These are phyloP conservation scores for Forbesichthys agassizii DNA, from an alignment of 2,113 vertebrate species.

Conservation along the genomic window DNA sequence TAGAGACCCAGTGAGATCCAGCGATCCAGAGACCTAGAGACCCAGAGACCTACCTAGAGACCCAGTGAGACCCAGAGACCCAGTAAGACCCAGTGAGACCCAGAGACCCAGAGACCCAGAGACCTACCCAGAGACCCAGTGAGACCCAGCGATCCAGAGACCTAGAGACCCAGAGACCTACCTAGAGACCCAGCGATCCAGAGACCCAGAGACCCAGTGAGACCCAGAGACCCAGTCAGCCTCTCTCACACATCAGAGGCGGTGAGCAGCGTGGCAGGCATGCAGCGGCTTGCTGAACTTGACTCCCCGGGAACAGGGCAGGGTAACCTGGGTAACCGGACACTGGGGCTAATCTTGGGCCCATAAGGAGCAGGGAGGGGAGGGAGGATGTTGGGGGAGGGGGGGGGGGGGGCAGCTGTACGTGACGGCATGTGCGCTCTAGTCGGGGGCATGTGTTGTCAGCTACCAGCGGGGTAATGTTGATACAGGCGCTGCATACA, in stretches of 20 bases:
- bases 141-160: no score
- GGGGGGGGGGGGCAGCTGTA: conserved; percentile 53
- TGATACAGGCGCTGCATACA: no score
- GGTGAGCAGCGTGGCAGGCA: conserved; percentile 65
- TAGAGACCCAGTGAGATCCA: no score
- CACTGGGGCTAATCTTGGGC: conserved; percentile 75
- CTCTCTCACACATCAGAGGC: conserved; percentile 42
- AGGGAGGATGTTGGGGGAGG: background rate
- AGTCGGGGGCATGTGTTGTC: conserved; percentile 48
- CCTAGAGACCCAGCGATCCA: no score
- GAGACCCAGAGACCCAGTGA: no score
- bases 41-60: no score
- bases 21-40: no score
- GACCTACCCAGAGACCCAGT: no score
- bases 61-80: no score
- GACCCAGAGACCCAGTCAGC: background rate
- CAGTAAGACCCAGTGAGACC: no score
- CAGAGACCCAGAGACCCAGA: no score
- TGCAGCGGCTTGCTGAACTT: conserved; percentile 71
- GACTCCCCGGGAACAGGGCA: conserved; percentile 76
- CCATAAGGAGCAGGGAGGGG: conserved; percentile 21
- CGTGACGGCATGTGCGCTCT: conserved; percentile 48
- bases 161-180: no score
- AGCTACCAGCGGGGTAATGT: background rate
- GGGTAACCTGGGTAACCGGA: conserved; percentile 76